These are phyloP conservation scores for Pelodytes ibericus DNA, from an alignment of 2,797 vertebrate genomes.

Conservation along the genomic window DNA sequence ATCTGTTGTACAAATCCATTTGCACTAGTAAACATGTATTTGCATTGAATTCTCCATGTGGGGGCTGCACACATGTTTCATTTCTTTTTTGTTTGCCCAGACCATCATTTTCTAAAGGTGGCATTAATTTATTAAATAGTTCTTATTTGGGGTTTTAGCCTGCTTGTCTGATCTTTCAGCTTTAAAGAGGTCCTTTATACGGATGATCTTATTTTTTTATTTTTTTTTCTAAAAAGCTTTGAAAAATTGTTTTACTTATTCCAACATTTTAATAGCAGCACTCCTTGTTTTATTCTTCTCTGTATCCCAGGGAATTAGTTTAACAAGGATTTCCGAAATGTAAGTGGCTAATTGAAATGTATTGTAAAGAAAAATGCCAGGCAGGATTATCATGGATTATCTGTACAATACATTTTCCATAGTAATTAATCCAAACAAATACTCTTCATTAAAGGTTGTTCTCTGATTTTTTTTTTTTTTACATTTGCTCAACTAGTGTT, in stretches of 20 bases:
- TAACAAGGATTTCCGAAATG: conserved; percentile 54
- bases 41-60: not conserved
- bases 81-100: not conserved
- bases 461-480: conserved; percentile 25
- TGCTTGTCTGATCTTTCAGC: conserved; percentile 26
- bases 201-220: conserved; percentile 13
- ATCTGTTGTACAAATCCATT: conserved; percentile 3
- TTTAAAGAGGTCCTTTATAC: conserved; percentile 26
- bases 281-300: conserved; percentile 10
- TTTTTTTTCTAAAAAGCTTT: conserved; percentile 14
- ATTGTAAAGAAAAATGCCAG: conserved; percentile 55
- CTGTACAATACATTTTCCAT: conserved; percentile 59
- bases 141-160: conserved; percentile 2
- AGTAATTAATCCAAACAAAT: conserved; percentile 67
- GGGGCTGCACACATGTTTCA: not conserved
- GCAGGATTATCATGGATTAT: conserved; percentile 54
- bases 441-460: conserved; percentile 55
- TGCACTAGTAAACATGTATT: not conserved
- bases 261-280: conserved; percentile 42
- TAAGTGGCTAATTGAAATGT: conserved; percentile 57
- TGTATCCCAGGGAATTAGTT: conserved; percentile 42
- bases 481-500: too few species aligned
- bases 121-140: conserved; percentile 6
- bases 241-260: conserved; percentile 29
- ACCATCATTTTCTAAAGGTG: conserved; percentile 13